phyloP scores from a whole-genome alignment of 2,797 vertebrate genomes.

The Selene dorsalis region DNA sequence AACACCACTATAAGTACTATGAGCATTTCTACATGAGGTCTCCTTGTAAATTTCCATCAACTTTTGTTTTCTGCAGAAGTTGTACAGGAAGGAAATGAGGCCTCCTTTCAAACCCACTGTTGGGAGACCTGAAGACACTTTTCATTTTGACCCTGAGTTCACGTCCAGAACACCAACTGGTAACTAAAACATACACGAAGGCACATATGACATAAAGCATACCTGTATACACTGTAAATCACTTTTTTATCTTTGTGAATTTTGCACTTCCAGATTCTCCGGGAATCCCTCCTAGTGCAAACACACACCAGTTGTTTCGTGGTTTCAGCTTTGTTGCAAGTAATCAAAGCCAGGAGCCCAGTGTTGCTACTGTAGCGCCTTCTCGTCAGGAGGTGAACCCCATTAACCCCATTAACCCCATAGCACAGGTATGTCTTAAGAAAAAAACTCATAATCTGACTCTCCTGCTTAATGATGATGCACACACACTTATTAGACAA shows the following conservation, averaged over 20 bases:
- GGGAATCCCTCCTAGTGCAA: constrained; percentile 94
- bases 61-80: constrained; percentile 83
- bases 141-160: constrained; percentile 98
- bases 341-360: constrained; percentile 88
- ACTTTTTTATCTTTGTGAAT: constrained; percentile 26
- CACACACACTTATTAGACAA: background rate
- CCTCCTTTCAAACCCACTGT: constrained; percentile 96
- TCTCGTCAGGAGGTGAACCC: constrained; percentile 74
- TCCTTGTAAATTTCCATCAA: background rate
- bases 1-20: background rate
- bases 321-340: constrained; percentile 98
- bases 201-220: background rate
- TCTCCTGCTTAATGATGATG: background rate
- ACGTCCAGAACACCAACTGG: constrained; percentile 95
- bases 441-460: background rate
- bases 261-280: constrained; percentile 89
- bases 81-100: constrained; percentile 92
- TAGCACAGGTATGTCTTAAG: constrained; percentile 88
- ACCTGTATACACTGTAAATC: too few species aligned
- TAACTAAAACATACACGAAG: constrained; percentile 56
- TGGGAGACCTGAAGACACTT: constrained; percentile 96
- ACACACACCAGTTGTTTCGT: constrained; percentile 94
- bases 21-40: background rate
- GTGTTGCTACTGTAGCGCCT: constrained; percentile 62
- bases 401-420: constrained; percentile 87